A percentile compares a stretch with the other conserved stretches of the same genome.
Evolutionary conservation across 1,140 invertebrate genomes (phyloP).

Genomic region (Conus ventricosus): DNA sequence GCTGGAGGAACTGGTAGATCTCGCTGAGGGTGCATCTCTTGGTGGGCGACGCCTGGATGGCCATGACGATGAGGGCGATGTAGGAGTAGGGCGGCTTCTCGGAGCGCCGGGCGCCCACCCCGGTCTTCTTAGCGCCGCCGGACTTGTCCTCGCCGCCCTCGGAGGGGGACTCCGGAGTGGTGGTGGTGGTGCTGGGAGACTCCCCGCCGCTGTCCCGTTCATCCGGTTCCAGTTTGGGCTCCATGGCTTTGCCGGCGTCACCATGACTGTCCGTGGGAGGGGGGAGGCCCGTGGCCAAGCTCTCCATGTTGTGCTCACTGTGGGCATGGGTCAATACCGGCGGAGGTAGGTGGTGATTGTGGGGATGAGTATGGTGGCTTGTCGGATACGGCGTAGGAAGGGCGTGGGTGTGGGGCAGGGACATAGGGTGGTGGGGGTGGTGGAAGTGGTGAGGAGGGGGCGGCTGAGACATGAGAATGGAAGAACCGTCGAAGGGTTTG

Average conservation of each 20-base stretch:
- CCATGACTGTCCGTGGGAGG: too few relatives aligned
- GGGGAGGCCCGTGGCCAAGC: background rate
- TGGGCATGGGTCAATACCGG: background rate
- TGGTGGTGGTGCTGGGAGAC: constrained; percentile 54
- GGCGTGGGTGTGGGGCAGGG: constrained; percentile 26
- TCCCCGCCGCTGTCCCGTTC: constrained; percentile 50
- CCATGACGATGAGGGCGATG: constrained; percentile 98
- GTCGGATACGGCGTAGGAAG: background rate
- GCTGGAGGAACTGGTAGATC: constrained; percentile 76
- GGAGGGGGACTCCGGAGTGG: constrained; percentile 42
- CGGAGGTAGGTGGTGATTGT: background rate
- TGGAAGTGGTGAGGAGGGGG: background rate
- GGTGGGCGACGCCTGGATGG: constrained; percentile 85
- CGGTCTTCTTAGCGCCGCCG: constrained; percentile 59
- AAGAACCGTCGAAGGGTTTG: constrained; percentile 32
- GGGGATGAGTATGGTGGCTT: background rate
- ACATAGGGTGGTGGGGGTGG: constrained; percentile 24
- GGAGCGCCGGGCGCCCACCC: constrained; percentile 67
- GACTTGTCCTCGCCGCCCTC: constrained; percentile 22
- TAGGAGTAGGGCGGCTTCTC: constrained; percentile 98
- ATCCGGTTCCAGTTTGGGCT: constrained; percentile 34
- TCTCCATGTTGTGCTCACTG: background rate
- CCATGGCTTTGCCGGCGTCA: constrained; percentile 2
- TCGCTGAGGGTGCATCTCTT: constrained; percentile 76
- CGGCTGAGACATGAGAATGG: constrained; percentile 2